Evolutionary conservation across 2,888 invertebrate species (phyloP).

Genomic region (Allophyes oxyacanthae): DNA sequence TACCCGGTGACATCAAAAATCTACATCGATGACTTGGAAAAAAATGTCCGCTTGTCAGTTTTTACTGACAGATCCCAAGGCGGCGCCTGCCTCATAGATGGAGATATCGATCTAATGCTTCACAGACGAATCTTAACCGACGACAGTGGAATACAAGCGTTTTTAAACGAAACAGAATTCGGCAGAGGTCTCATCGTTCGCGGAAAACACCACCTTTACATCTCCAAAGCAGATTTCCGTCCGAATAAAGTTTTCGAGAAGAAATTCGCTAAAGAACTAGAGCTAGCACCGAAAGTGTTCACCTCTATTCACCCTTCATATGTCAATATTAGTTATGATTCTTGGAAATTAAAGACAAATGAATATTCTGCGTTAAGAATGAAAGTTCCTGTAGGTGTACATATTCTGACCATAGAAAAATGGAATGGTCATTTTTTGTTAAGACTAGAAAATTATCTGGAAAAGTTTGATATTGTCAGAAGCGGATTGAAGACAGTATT

Average conservation of each 20-base stretch:
- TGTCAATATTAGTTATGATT: slow-evolving; percentile 12
- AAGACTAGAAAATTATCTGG: slow-evolving; percentile 94
- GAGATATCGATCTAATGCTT: slow-evolving; percentile 94
- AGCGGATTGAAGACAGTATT: slow-evolving; percentile 88
- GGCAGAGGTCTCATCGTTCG: slow-evolving; percentile 60
- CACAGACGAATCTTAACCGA: slow-evolving; percentile 95
- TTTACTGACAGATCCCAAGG: slow-evolving; percentile 95
- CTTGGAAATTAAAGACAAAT: slow-evolving; percentile 79
- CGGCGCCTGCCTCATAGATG: slow-evolving; percentile 92
- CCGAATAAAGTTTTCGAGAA: slow-evolving; percentile 76
- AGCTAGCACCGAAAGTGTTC: slow-evolving; percentile 64
- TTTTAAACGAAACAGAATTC: slow-evolving; percentile 68
- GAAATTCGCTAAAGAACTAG: slow-evolving; percentile 76
- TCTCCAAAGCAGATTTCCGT: slow-evolving; percentile 68
- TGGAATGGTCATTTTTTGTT: slow-evolving; percentile 92
- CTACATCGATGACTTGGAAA: slow-evolving; percentile 88
- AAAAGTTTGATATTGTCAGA: slow-evolving; percentile 89
- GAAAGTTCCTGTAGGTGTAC: slow-evolving; percentile 91
- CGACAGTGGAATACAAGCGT: slow-evolving; percentile 87
- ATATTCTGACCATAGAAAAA: slow-evolving; percentile 93
- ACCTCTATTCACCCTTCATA: slow-evolving; percentile 46
- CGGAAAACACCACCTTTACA: slow-evolving; percentile 74
- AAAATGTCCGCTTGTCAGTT: slow-evolving; percentile 87
- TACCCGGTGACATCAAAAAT: slow-evolving; percentile 97
- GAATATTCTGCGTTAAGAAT: slow-evolving; percentile 83